These are phyloP conservation scores for Hippocampus barbouri DNA, from an alignment of 2,113 vertebrate species.

Conservation along the genomic window DNA sequence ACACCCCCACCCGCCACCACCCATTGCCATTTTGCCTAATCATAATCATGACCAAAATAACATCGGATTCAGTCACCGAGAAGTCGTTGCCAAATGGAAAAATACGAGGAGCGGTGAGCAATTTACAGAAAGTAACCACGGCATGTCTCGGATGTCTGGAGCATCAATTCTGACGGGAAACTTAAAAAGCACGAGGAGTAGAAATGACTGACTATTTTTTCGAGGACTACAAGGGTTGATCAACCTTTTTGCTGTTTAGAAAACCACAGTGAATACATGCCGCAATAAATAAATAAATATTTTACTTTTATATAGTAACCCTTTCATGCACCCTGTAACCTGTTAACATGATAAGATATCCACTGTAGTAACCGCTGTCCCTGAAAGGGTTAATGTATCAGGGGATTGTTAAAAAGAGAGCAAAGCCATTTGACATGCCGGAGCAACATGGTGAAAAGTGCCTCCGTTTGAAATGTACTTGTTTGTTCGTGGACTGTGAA, in stretches of 20 bases:
- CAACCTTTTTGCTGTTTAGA: neutral
- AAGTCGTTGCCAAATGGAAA: neutral
- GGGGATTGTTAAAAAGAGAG: neutral
- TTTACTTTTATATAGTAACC: too few species aligned
- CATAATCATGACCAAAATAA: neutral
- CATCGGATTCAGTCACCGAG: neutral
- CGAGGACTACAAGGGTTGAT: neutral
- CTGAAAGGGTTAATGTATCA: neutral
- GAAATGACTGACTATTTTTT: neutral
- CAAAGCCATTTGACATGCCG: constrained; percentile 21
- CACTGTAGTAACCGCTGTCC: too few species aligned
- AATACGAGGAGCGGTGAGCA: neutral
- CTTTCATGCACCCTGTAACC: too few species aligned
- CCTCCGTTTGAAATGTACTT: constrained; percentile 29
- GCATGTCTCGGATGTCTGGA: neutral
- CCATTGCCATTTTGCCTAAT: neutral
- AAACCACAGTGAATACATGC: too few species aligned
- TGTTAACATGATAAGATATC: too few species aligned
- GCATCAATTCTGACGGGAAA: neutral
- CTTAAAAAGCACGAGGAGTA: neutral
- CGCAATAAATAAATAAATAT: too few species aligned
- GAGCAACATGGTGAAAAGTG: constrained; percentile 11
- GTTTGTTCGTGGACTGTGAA: constrained; percentile 25
- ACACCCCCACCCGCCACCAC: neutral
- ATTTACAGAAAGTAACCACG: constrained; percentile 1